phyloP scores from a whole-genome alignment of 2,113 vertebrate genomes.

The Calyptomena viridis region DNA sequence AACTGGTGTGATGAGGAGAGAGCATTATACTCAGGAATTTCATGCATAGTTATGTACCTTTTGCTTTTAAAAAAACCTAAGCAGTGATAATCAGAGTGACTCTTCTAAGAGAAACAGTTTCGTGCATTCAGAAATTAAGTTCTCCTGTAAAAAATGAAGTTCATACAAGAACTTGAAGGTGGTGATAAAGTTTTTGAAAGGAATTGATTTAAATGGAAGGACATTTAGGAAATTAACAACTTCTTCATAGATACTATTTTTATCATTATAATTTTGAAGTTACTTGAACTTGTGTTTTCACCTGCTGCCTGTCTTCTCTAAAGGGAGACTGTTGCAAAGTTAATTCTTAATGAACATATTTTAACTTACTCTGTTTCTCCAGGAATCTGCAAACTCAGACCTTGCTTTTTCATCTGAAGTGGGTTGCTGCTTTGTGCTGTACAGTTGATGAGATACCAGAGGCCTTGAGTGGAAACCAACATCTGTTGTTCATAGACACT shows the following conservation, averaged over 20 bases:
- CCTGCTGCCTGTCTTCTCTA: fast-evolving
- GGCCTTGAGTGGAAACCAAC: neutral
- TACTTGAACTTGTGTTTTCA: neutral
- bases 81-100: neutral
- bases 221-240: neutral
- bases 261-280: neutral
- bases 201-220: neutral
- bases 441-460: neutral
- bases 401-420: neutral
- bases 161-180: neutral
- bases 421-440: neutral
- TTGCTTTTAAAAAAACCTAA: neutral
- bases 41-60: neutral
- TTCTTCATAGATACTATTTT: neutral
- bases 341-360: neutral
- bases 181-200: neutral
- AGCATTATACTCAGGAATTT: neutral
- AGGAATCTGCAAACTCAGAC: neutral
- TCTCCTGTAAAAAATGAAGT: neutral
- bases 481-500: neutral
- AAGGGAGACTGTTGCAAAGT: neutral
- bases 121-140: neutral
- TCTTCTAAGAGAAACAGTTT: neutral
- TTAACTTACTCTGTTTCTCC: neutral
- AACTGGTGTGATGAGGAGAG: neutral